Base-by-base conservation (phyloP, 2,797 vertebrate species). In the Spatula versicolor region DNA sequence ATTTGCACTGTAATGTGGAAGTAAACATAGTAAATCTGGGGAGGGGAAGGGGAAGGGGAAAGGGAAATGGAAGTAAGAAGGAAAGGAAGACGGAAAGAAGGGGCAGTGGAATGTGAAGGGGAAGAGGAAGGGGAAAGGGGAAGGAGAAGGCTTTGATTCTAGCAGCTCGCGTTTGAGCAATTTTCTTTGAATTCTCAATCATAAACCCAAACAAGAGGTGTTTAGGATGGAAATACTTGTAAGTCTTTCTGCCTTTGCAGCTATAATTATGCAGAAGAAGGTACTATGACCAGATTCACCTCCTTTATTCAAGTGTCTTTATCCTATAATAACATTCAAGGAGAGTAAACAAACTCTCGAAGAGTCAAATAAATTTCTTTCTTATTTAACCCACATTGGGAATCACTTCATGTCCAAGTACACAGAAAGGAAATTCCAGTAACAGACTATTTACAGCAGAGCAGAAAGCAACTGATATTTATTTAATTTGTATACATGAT, bases 241-340 rank as follows among this genome's bases (percentile, higher is more conserved):
- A 95, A 93, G 35, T 72, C 68, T 48, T 90, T 96, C 68, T 85
- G 43, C 22, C 25, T 86, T 73, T 7, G 0, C 7, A 91, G 33
- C 17, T 72, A 80, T 59, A 64, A 83, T 19, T n/a, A 66, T 5
- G 8, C 20, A n/a, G 37, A 87, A 87, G 31, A 52, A 64, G 48
- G 16, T 60, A 46, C n/a, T 79, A 35, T 46, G 37, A 72, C 6
- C 45, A 86, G 18, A 90, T 86, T 94, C 83, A 86, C 62, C 79
- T 73, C 69, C 89, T 50, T 90, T 85, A 94, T 93, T 92, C 76
- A 95, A 94, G 90, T 52, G 58, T 37, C n/a, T 83, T 89, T 83
- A 95, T 88, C 62, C 7, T 1, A 48, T 66, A 89, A 58, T 41
- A 82, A 64, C 46, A 46, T 91, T 94, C 31, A 62, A 76, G 62